A percentile compares a stretch with the other conserved stretches of the same genome.
phyloP scores from a whole-genome alignment of 1,140 invertebrate genomes.

The Bombus huntii region DNA sequence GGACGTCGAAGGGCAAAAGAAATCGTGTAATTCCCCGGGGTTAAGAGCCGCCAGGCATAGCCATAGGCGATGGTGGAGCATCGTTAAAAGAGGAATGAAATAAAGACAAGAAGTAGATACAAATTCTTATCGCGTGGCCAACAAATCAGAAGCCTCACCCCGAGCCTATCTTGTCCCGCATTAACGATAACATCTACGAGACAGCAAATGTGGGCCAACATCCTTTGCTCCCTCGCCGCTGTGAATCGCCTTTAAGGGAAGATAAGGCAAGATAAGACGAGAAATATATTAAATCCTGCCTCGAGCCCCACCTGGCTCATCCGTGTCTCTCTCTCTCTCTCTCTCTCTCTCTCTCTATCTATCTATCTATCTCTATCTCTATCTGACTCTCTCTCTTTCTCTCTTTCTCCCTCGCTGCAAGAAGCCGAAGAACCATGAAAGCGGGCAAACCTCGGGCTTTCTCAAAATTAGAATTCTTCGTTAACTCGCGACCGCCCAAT shows the following conservation, averaged over 20 bases:
- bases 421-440: slow-evolving; percentile 55
- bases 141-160: slow-evolving; percentile 70
- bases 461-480: slow-evolving; percentile 67
- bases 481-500: slow-evolving; percentile 41
- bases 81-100: slow-evolving; percentile 52
- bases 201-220: slow-evolving; percentile 64
- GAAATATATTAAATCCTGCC: slow-evolving; percentile 71
- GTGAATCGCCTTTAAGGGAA: slow-evolving; percentile 69
- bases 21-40: background rate
- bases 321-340: slow-evolving; percentile 34
- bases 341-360: background rate
- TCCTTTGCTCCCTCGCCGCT: slow-evolving; percentile 67
- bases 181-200: slow-evolving; percentile 74
- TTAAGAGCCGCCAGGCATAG: background rate
- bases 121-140: slow-evolving; percentile 69
- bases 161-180: slow-evolving; percentile 69
- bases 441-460: slow-evolving; percentile 38
- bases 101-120: slow-evolving; percentile 55
- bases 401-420: background rate
- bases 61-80: background rate
- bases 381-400: background rate
- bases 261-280: slow-evolving; percentile 69
- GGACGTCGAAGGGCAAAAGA: background rate
- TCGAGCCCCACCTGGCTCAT: slow-evolving; percentile 45
- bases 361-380: no score